phyloP scores from a whole-genome alignment of 2,113 vertebrate species.

The Romanogobio albipinnatus region DNA sequence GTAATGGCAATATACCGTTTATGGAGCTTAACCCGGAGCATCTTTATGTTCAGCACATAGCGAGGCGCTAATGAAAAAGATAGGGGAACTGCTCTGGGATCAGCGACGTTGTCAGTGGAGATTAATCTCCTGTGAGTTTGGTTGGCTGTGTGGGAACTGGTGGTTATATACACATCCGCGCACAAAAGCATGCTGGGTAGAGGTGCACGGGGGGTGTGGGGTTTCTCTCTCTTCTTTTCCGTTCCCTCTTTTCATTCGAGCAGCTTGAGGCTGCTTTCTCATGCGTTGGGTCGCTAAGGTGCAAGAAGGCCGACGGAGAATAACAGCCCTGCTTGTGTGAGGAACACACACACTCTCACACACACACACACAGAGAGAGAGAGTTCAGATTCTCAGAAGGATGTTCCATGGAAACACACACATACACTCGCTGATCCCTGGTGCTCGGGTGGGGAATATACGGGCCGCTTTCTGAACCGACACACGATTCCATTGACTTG shows the following conservation, averaged over 20 bases:
- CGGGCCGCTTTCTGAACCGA: background rate
- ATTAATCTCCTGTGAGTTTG: slow-evolving; percentile 9
- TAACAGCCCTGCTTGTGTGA: slow-evolving; percentile 11
- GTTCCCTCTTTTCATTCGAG: slow-evolving; percentile 32
- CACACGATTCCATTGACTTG: background rate
- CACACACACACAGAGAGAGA: slow-evolving; percentile 6
- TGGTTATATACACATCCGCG: slow-evolving; percentile 12
- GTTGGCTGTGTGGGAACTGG: slow-evolving; percentile 30
- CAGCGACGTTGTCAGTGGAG: slow-evolving; percentile 31
- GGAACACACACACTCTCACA: background rate
- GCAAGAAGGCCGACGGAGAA: background rate
- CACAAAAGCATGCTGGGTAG: slow-evolving; percentile 31
- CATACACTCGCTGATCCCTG: background rate
- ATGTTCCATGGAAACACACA: slow-evolving; percentile 34
- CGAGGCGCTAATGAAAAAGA: slow-evolving; percentile 70
- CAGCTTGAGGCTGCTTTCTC: slow-evolving; percentile 23
- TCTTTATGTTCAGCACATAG: slow-evolving; percentile 69
- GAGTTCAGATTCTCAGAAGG: slow-evolving; percentile 13
- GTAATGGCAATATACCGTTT: background rate
- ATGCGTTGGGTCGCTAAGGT: slow-evolving; percentile 1
- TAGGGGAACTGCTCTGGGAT: slow-evolving; percentile 3
- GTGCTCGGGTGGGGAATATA: background rate
- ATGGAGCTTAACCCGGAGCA: background rate
- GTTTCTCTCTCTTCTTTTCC: slow-evolving; percentile 23
- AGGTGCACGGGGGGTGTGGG: background rate